Evolutionary conservation across 92 coral and sea anemone species (phyloP), one percentile per base, ranked within the genome.

Genomic region (Meandrina meandrites): DNA sequence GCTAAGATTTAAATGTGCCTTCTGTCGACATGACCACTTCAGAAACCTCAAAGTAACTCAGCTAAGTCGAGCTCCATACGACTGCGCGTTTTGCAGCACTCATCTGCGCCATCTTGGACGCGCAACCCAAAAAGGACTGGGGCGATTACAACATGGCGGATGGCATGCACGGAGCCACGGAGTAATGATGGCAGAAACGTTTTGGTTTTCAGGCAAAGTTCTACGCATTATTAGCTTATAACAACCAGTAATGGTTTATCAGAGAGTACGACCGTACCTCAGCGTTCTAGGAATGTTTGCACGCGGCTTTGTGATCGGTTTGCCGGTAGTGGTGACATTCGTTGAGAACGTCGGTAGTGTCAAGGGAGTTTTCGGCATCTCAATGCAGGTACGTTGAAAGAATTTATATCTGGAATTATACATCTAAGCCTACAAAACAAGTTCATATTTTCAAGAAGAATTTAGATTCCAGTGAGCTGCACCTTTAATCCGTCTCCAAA

Each of bases 321-420:
- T 97, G 0, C 99, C 99, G 22, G 54, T 97, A 18, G 94, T 90
- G 31, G 91, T 97, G 27, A 96, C 97, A 4, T 85, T 97, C 19
- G 92, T 93, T 4, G 99, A 97, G 74, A 95, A 97, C 75, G 81
- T 97, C 30, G 94, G 93, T 12, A 90, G 92, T 35, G 85, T 97
- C 37, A 94, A 96, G 68, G 89, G 93, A 50, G 98, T 97, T 1
- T 92, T 86, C n/a, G 99, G 99, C 9, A 86, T 90, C 68, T 97
- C 99, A 2, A 97, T 97, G 99, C 98, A 95, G 90, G 99, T 92
- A 82, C n/a, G 16, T 70, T 36, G 32, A 24, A 34, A 56, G 8
- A 48, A 48, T 8, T 45, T 45, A 45, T 45, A 12, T 48, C 53
- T 9, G 8, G 8, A 48, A 13, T 13, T 12, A 48, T 18, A n/a